A percentile compares a stretch with the other conserved stretches of the same genome.
Conservation (phyloP, 1,140 invertebrate genomes). For the Drosophila tsacasi region DNA sequence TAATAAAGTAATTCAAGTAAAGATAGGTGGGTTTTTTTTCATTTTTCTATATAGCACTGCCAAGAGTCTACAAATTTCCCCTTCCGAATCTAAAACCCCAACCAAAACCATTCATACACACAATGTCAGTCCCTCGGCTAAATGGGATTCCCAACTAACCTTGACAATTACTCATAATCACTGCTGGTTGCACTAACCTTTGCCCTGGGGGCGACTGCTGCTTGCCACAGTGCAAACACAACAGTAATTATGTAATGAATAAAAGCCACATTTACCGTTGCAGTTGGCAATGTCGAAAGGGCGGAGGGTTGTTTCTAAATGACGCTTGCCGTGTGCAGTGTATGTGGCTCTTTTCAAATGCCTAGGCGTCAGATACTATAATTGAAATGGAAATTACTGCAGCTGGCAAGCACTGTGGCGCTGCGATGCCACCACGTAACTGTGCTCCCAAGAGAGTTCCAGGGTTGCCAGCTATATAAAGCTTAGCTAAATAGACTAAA, state of each 20-base stretch:
- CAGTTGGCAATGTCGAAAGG: slow-evolving; percentile 9
- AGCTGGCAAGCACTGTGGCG: slow-evolving; percentile 18
- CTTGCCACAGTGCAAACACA: slow-evolving; percentile 72
- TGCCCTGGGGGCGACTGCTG: slow-evolving; percentile 42
- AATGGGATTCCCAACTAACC: slow-evolving; percentile 30
- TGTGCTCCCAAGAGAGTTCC: slow-evolving; percentile 16
- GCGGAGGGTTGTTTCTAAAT: slow-evolving; percentile 12
- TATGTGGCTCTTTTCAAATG: slow-evolving; percentile 43
- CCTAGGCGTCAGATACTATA: slow-evolving; percentile 60
- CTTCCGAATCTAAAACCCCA: neutral
- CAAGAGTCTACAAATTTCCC: neutral
- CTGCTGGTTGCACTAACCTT: slow-evolving; percentile 45
- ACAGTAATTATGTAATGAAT: slow-evolving; percentile 81
- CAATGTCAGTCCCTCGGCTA: neutral
- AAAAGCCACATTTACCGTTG: slow-evolving; percentile 74
- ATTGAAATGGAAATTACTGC: slow-evolving; percentile 78
- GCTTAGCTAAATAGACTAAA: neutral
- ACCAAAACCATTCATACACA: neutral
- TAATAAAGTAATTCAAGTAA: neutral
- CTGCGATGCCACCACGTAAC: neutral
- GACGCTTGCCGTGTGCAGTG: slow-evolving; percentile 3
- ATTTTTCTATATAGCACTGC: neutral
- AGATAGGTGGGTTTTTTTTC: neutral
- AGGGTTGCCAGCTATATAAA: neutral
- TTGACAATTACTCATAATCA: slow-evolving; percentile 75